Conservation (phyloP, 2,113 vertebrate genomes). For the Cheilinus undulatus region DNA sequence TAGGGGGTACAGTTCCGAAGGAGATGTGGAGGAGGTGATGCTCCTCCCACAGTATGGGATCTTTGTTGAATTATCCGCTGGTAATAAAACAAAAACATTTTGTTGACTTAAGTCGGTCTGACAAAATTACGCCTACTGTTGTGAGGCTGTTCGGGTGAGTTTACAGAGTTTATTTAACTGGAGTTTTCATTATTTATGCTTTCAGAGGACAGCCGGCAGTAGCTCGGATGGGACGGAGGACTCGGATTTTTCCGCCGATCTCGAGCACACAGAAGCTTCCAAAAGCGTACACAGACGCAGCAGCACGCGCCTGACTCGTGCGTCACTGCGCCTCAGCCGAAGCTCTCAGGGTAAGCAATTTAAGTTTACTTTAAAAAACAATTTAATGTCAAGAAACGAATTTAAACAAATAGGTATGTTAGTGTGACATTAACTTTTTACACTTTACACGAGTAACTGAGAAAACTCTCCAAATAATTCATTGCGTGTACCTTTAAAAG, state of each 20-base stretch:
- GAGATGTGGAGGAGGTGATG: conserved; percentile 22
- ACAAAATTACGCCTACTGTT: not conserved
- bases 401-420: no score
- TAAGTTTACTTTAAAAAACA: not conserved
- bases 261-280: conserved; percentile 90
- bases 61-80: conserved; percentile 69
- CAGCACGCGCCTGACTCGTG: conserved; percentile 91
- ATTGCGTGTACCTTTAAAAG: no score
- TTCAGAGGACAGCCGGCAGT: conserved; percentile 93
- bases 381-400: no score
- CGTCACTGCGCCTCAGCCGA: conserved; percentile 92
- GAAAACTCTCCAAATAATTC: no score
- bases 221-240: conserved; percentile 98
- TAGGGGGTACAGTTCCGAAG: not conserved
- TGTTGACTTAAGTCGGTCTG: no score
- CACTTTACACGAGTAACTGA: no score
- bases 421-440: no score
- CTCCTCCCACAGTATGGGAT: conserved; percentile 57
- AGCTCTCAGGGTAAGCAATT: conserved; percentile 90
- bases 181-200: not conserved
- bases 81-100: conserved; percentile 46
- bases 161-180: not conserved
- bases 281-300: conserved; percentile 86
- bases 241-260: conserved; percentile 96
- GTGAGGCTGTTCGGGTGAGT: not conserved